These are phyloP conservation scores for Sarcophaga rosellei DNA, from an alignment of 2,888 invertebrate species.

Conservation along the genomic window DNA sequence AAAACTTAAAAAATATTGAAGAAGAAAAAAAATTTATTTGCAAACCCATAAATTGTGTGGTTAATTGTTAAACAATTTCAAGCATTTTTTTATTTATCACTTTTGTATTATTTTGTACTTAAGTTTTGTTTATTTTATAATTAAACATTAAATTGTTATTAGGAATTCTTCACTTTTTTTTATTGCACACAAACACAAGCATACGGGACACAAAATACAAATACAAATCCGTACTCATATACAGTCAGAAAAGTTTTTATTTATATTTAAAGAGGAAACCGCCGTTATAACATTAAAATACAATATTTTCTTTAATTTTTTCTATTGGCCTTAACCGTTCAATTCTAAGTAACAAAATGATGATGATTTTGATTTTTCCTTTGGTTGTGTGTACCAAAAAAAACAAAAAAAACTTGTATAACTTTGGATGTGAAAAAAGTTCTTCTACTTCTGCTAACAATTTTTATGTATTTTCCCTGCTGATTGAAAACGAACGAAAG, in stretches of 20 bases:
- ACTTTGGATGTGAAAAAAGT: neutral
- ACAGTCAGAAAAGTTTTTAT: neutral
- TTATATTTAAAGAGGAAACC: slow-evolving; percentile 35
- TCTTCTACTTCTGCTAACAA: slow-evolving; percentile 1
- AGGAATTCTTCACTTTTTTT: neutral
- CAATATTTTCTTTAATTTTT: slow-evolving; percentile 12
- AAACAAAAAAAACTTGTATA: neutral
- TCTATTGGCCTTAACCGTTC: slow-evolving; percentile 53
- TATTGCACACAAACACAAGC: too few species aligned
- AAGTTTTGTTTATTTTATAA: slow-evolving; percentile 50
- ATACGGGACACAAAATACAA: neutral
- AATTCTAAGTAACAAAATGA: slow-evolving; percentile 55
- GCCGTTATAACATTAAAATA: neutral
- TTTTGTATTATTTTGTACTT: slow-evolving; percentile 9
- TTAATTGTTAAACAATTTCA: neutral
- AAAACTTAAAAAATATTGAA: too few species aligned
- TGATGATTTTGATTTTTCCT: slow-evolving; percentile 15
- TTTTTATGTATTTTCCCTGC: neutral
- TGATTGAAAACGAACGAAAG: slow-evolving; percentile 47
- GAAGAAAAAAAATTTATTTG: slow-evolving; percentile 14
- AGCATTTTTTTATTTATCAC: neutral
- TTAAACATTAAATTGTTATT: slow-evolving; percentile 11
- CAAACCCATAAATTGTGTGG: neutral
- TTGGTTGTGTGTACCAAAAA: slow-evolving; percentile 22
- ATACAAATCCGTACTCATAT: slow-evolving; percentile 16